Percentiles rank a stretch among this genome's conserved stretches.
Evolutionary conservation across 2,113 vertebrate species (phyloP).

Genomic region (Gymnorhina tibicen): DNA sequence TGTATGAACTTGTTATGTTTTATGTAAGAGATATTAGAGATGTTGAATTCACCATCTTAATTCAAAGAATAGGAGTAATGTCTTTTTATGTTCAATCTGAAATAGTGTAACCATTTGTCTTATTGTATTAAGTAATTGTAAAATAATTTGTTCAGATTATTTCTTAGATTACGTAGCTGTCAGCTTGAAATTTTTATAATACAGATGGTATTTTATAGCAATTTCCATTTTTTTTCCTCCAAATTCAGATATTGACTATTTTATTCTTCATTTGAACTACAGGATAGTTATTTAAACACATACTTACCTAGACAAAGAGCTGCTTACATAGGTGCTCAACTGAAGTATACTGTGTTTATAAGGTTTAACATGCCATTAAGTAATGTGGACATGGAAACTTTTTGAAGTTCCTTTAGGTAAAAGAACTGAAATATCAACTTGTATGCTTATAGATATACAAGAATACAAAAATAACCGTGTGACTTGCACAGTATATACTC

Average conservation of each 20-base stretch:
- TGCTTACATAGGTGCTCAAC: not conserved
- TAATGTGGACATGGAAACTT: not conserved
- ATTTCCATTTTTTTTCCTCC: accelerated
- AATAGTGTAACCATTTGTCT: not conserved
- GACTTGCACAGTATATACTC: not conserved
- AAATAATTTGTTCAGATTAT: not conserved
- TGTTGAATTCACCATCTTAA: not conserved
- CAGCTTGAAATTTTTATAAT: not conserved
- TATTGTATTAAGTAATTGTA: not conserved
- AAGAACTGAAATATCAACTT: not conserved
- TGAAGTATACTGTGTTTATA: not conserved
- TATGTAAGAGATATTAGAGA: not conserved
- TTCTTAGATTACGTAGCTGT: not conserved
- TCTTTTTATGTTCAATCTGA: not conserved
- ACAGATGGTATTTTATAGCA: not conserved
- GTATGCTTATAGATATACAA: not conserved
- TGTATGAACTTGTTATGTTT: not conserved
- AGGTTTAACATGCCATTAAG: not conserved
- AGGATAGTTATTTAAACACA: not conserved
- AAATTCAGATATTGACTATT: not conserved
- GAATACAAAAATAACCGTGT: not conserved
- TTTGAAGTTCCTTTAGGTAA: not conserved
- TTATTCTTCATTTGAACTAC: not conserved
- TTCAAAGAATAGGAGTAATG: accelerated
- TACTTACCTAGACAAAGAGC: not conserved